Percentiles rank a stretch among this genome's conserved stretches.
Conservation (phyloP, 2,113 vertebrate species). For the Corythornis cristatus region DNA sequence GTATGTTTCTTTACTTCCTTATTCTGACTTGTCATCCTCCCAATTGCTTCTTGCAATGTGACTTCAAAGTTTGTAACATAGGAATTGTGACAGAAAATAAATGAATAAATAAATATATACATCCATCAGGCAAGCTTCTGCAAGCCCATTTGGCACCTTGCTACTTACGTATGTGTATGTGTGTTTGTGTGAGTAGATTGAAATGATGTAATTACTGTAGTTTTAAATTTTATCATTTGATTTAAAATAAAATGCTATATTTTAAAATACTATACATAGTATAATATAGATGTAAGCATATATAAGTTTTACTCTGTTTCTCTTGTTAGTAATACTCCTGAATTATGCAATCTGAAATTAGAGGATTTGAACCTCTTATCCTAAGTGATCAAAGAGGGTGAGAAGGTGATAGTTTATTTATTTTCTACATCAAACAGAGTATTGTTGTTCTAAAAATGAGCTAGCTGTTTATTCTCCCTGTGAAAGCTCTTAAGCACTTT, state of each 20-base stretch:
- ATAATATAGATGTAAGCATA: not conserved
- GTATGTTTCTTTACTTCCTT: not conserved
- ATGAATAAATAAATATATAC: not conserved
- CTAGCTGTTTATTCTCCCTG: not conserved
- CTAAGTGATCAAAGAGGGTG: not conserved
- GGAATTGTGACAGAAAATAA: not conserved
- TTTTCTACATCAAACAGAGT: not conserved
- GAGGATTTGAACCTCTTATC: not conserved
- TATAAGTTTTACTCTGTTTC: not conserved
- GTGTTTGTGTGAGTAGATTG: not conserved
- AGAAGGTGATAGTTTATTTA: not conserved
- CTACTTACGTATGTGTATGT: not conserved
- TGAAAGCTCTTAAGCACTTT: slow-evolving; percentile 1
- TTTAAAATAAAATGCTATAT: not conserved
- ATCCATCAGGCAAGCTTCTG: not conserved
- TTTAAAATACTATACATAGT: not conserved
- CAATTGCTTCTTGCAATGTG: not conserved
- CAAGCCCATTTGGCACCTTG: not conserved
- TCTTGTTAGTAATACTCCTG: not conserved
- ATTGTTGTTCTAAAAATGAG: not conserved
- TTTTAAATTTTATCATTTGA: not conserved
- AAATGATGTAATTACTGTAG: not conserved
- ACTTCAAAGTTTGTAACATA: not conserved
- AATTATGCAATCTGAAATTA: not conserved
- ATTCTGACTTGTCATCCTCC: not conserved